phyloP scores from a whole-genome alignment of 2,113 vertebrate genomes.

The Nematolebias whitei region DNA sequence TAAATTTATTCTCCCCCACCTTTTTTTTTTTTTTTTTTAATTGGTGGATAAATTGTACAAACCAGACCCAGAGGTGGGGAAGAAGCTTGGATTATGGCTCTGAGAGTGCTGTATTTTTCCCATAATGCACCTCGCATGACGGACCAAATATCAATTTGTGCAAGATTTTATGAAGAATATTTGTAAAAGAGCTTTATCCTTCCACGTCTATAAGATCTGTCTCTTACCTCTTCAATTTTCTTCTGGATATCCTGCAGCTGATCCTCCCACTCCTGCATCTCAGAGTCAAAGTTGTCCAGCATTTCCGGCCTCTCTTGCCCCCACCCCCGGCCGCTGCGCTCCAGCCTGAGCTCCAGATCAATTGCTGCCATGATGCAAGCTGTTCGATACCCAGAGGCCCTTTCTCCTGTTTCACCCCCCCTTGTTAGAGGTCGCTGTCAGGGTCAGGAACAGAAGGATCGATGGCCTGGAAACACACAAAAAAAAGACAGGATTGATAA shows the following conservation, averaged over 20 bases:
- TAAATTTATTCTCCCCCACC: no score
- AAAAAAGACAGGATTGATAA: conserved; percentile 19
- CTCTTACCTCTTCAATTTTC: conserved; percentile 91
- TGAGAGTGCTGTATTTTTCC: no score
- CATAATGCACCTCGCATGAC: no score
- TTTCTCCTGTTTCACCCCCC: conserved; percentile 49
- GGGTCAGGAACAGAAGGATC: conserved; percentile 32
- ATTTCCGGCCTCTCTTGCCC: conserved; percentile 87
- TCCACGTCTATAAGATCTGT: background rate
- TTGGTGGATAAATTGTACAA: no score
- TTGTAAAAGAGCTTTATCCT: background rate
- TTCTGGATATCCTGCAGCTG: conserved; percentile 95
- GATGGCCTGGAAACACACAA: conserved; percentile 49
- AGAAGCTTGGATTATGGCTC: no score
- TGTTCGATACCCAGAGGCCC: conserved; percentile 37
- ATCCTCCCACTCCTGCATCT: conserved; percentile 97
- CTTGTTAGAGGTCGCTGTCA: conserved; percentile 44
- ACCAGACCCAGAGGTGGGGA: no score
- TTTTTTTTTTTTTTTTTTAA: no score
- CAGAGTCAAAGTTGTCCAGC: conserved; percentile 91
- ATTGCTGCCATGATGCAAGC: conserved; percentile 80
- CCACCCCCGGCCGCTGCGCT: conserved; percentile 83
- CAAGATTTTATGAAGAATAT: no score
- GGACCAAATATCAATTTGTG: background rate
- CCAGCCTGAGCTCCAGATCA: conserved; percentile 86